Conservation (phyloP, 2,113 vertebrate species). For the Pipra filicauda region DNA sequence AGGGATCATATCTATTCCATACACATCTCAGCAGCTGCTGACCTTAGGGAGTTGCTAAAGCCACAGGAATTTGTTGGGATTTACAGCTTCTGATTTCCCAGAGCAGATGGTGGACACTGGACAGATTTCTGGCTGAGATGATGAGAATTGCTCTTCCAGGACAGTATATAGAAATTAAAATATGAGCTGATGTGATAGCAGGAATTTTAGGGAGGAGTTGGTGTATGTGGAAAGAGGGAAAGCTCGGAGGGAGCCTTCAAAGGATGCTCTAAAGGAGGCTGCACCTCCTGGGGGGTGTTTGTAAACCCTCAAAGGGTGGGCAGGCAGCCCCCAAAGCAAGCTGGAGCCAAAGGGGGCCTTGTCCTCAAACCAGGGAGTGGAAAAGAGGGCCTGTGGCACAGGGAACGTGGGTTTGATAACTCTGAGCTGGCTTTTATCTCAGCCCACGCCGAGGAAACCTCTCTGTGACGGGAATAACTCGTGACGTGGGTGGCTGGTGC, state of each 20-base stretch:
- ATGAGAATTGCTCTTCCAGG: neutral
- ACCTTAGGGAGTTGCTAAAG: neutral
- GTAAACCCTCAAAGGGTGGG: neutral
- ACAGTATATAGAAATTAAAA: accelerated
- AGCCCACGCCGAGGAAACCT: neutral
- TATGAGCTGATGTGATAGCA: accelerated
- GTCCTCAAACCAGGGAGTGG: neutral
- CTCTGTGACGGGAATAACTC: neutral
- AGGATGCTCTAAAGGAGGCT: neutral
- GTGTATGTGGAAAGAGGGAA: accelerated
- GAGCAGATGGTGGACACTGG: neutral
- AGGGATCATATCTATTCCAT: accelerated
- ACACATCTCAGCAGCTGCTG: accelerated
- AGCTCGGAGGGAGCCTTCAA: neutral
- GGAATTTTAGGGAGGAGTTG: neutral
- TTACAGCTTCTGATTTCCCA: neutral
- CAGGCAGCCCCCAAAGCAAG: neutral
- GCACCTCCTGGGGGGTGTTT: neutral
- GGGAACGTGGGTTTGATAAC: neutral
- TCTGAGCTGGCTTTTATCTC: neutral
- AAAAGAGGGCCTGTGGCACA: neutral
- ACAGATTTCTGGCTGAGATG: neutral
- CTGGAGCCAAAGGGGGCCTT: neutral
- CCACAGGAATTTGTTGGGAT: neutral
- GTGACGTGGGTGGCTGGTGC: neutral